phyloP scores from a whole-genome alignment of 2,797 vertebrate genomes.

The Scomberomorus guttatus region DNA sequence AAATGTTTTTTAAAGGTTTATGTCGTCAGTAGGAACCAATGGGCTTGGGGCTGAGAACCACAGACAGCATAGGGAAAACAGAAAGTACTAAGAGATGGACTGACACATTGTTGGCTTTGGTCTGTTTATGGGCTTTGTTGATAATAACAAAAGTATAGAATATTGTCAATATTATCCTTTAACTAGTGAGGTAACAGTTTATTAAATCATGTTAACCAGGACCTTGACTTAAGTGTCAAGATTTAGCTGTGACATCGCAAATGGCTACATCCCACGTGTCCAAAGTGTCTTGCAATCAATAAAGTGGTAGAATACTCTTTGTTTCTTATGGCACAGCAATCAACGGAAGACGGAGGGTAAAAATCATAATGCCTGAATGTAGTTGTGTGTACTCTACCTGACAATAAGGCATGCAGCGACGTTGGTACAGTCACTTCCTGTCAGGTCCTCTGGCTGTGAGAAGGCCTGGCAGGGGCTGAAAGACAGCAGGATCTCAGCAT shows the following conservation, averaged over 20 bases:
- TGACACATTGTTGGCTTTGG: too few relatives aligned
- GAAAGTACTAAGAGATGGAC: too few relatives aligned
- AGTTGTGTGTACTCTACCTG: constrained; percentile 53
- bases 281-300: neutral
- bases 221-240: neutral
- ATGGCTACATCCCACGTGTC: neutral
- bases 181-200: neutral
- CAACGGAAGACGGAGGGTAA: neutral
- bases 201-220: too few relatives aligned
- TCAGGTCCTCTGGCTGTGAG: constrained; percentile 74
- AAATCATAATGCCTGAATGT: too few relatives aligned
- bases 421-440: constrained; percentile 62
- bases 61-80: too few relatives aligned
- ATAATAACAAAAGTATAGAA: too few relatives aligned
- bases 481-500: constrained; percentile 68
- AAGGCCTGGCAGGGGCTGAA: constrained; percentile 85
- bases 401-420: constrained; percentile 79
- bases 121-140: too few relatives aligned
- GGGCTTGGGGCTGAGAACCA: too few relatives aligned
- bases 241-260: neutral
- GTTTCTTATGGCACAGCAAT: neutral
- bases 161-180: too few relatives aligned
- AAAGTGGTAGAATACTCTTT: neutral
- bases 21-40: too few relatives aligned
- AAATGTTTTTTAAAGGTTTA: too few relatives aligned